A percentile compares a stretch with the other conserved stretches of the same genome.
phyloP scores from a whole-genome alignment of 2,113 vertebrate species.

The Leptodactylus fuscus region DNA sequence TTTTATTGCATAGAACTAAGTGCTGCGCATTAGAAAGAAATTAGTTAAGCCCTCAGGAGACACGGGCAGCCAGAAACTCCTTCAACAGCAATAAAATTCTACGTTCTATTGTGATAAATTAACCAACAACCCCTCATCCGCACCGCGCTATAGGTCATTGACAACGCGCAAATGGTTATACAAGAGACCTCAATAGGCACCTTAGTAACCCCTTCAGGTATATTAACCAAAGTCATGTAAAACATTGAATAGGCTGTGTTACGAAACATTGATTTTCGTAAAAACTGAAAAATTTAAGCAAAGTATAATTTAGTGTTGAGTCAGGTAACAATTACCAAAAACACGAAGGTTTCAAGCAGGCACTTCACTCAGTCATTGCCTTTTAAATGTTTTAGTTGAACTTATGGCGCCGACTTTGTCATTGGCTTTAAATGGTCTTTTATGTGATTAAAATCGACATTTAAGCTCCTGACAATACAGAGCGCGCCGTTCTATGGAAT shows the following conservation, averaged over 20 bases:
- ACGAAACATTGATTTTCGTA: not conserved
- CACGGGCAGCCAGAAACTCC: not conserved
- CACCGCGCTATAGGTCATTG: not conserved
- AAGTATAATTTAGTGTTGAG: not conserved
- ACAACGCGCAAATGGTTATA: not conserved
- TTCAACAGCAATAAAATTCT: not conserved
- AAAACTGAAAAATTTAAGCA: not conserved
- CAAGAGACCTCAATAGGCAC: not conserved
- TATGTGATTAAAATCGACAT: not conserved
- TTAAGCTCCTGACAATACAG: not conserved
- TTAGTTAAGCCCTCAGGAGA: not conserved
- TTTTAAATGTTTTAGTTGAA: not conserved
- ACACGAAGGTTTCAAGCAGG: slow-evolving; percentile 1
- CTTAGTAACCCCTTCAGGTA: not conserved
- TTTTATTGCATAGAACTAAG: not conserved
- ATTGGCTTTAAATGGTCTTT: not conserved
- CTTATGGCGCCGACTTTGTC: not conserved
- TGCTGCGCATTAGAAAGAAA: not conserved
- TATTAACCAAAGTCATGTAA: not conserved
- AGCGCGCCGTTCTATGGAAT: not conserved
- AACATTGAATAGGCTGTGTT: not conserved
- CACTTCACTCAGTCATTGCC: slow-evolving; percentile 34
- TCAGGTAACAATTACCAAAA: slow-evolving; percentile 27
- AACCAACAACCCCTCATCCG: not conserved
- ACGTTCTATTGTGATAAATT: not conserved